These are phyloP conservation scores for Listrodromus nycthemerus DNA, from an alignment of 2,888 invertebrate species.

Conservation along the genomic window DNA sequence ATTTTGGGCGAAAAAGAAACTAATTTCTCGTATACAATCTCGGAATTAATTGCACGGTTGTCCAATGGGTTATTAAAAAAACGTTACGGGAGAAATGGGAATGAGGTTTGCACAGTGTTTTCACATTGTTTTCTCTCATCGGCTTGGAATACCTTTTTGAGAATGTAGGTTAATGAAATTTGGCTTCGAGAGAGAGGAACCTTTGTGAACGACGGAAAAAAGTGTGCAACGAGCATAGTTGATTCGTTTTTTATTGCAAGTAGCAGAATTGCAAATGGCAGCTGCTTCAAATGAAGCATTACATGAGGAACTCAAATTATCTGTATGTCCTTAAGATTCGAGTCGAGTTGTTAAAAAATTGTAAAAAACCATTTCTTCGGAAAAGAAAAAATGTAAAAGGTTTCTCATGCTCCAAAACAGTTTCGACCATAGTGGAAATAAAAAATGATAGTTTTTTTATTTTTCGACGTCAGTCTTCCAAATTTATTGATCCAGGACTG, in stretches of 20 bases:
- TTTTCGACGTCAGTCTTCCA: background rate
- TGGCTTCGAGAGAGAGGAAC: background rate
- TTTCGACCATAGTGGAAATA: background rate
- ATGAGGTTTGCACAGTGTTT: background rate
- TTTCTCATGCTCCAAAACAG: too few species aligned
- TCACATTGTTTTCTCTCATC: background rate
- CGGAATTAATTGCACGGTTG: background rate
- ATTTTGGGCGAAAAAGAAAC: background rate
- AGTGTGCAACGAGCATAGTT: background rate
- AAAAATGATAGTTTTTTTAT: background rate
- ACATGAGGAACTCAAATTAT: background rate
- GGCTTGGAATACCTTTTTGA: background rate
- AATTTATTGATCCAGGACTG: too few species aligned
- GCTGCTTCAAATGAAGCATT: background rate
- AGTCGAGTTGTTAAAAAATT: background rate
- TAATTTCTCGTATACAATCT: background rate
- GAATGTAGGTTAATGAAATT: constrained; percentile 8
- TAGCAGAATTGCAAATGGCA: background rate
- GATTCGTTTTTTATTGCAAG: background rate
- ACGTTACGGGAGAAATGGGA: background rate
- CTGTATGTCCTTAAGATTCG: background rate
- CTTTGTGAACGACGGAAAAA: background rate
- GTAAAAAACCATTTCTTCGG: background rate
- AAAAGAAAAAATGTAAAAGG: background rate
- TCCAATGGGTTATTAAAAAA: background rate